Conservation (phyloP, 2,113 vertebrate species). For the Turdus rufiventris region DNA sequence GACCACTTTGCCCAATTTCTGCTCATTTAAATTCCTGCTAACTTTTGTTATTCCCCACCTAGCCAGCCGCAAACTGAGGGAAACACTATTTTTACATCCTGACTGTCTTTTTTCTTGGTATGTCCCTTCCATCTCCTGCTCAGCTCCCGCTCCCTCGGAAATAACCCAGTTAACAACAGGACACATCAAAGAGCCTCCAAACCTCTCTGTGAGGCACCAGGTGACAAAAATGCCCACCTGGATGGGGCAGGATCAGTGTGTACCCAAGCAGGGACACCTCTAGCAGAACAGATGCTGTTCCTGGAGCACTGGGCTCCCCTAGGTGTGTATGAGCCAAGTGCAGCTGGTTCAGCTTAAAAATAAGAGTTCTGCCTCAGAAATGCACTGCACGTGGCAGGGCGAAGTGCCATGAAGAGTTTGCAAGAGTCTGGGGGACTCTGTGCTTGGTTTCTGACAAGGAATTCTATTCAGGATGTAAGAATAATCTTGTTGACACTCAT, state of each 20-base stretch:
- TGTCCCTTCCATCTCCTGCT: fast-evolving
- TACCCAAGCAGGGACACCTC: background rate
- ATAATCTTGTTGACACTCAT: background rate
- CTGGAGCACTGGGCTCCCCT: background rate
- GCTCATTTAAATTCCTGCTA: background rate
- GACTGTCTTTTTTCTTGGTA: background rate
- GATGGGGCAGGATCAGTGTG: background rate
- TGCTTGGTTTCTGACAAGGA: background rate
- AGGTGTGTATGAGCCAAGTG: fast-evolving
- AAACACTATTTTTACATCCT: background rate
- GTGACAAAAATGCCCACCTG: background rate
- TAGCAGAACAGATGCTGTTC: background rate
- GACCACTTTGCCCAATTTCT: background rate
- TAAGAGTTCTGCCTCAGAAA: background rate
- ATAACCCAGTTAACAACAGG: background rate
- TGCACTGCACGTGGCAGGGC: background rate
- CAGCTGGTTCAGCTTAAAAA: background rate
- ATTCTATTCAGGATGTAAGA: background rate
- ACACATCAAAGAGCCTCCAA: background rate
- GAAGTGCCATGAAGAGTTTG: background rate
- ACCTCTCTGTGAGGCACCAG: background rate
- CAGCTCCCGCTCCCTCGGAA: background rate
- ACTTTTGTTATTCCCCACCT: background rate
- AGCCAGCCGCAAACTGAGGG: background rate
- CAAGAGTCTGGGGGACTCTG: fast-evolving